phyloP scores from a whole-genome alignment of 35 echinoderm and acorn worm genomes.

The Lytechinus variegatus region DNA sequence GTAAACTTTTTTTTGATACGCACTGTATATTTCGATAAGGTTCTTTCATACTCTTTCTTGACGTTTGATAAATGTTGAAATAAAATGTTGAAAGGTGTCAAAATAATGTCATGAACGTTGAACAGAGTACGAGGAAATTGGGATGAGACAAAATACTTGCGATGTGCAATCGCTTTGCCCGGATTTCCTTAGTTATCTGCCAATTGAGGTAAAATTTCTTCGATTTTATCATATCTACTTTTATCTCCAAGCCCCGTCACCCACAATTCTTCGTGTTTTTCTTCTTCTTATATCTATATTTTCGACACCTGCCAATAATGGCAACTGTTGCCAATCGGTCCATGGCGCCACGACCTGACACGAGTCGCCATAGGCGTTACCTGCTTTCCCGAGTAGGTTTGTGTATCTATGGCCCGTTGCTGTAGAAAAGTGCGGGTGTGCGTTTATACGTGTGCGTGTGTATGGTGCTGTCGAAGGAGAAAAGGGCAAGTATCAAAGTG shows the following conservation, averaged over 20 bases:
- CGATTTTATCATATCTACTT: neutral
- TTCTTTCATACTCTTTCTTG: neutral
- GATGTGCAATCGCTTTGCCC: neutral
- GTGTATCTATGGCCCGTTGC: neutral
- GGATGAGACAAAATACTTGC: neutral
- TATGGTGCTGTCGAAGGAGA: neutral
- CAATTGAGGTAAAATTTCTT: conserved; percentile 28
- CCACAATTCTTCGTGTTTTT: neutral
- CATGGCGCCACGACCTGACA: conserved; percentile 3
- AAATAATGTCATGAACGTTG: neutral
- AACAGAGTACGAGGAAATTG: neutral
- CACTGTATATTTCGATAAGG: neutral
- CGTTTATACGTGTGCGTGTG: conserved; percentile 29
- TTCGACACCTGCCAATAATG: conserved; percentile 50
- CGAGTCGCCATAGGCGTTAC: conserved; percentile 6
- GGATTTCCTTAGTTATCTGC: conserved; percentile 39
- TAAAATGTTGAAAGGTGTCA: neutral
- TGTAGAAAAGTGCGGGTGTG: neutral
- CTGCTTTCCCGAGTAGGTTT: neutral
- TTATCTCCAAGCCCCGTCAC: neutral
- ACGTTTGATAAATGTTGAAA: neutral
- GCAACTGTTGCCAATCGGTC: neutral
- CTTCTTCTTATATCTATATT: conserved; percentile 16
- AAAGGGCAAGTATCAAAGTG: conserved; percentile 10
- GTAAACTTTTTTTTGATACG: too few species aligned